Evolutionary conservation across 2,888 invertebrate species (phyloP).

Genomic region (Drosophila nr. perissopoda): DNA sequence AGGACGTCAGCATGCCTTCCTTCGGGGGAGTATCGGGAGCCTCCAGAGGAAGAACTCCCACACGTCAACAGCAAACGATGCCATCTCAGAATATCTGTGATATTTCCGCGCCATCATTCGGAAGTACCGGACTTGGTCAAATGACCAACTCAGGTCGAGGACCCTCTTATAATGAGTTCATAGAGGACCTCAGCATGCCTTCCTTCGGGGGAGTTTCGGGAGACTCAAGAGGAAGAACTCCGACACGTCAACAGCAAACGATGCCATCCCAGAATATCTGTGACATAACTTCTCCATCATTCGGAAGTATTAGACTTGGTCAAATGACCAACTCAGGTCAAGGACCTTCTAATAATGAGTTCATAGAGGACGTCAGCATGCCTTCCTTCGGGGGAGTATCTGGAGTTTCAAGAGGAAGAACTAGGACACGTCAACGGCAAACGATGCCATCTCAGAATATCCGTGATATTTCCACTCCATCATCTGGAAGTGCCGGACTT

Average conservation of each 20-base stretch:
- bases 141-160: fast-evolving
- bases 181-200: not conserved
- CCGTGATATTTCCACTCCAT: not conserved
- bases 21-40: not conserved
- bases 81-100: slow-evolving; percentile 4
- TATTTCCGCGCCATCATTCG: not conserved
- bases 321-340: not conserved
- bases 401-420: slow-evolving; percentile 1
- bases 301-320: not conserved
- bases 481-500: not conserved
- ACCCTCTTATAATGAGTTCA: not conserved
- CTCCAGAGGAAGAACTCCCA: not conserved
- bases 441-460: slow-evolving; percentile 16
- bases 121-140: not conserved
- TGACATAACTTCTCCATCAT: not conserved
- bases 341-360: slow-evolving; percentile 5
- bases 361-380: slow-evolving; percentile 25
- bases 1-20: slow-evolving; percentile 30
- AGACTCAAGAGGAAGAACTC: slow-evolving; percentile 4
- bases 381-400: slow-evolving; percentile 27
- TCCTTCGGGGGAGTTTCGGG: slow-evolving; percentile 20
- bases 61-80: not conserved
- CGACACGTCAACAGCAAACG: not conserved
- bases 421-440: not conserved
- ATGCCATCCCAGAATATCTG: slow-evolving; percentile 13